Conservation (phyloP, 2,888 invertebrate species). For the Trachelus tabidus region DNA sequence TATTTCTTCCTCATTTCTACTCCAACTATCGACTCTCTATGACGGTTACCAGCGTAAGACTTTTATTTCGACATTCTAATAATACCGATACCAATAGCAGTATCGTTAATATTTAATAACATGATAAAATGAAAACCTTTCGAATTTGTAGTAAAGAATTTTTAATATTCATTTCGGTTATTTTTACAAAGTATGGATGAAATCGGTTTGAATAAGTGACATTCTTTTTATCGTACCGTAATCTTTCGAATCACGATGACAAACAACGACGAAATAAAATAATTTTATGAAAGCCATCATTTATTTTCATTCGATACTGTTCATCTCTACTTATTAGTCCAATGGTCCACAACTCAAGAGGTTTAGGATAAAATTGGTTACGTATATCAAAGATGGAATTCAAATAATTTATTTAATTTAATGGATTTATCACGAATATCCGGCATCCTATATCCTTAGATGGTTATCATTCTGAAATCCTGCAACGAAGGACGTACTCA, state of each 20-base stretch:
- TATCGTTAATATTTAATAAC: background rate
- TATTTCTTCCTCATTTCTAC: background rate
- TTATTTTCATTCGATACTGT: background rate
- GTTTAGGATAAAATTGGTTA: background rate
- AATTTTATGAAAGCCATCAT: background rate
- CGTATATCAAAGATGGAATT: background rate
- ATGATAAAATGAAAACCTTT: background rate
- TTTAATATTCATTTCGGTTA: background rate
- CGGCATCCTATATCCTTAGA: constrained; percentile 28
- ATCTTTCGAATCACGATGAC: background rate
- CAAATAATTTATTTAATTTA: background rate
- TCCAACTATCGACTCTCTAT: background rate
- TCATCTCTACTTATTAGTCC: background rate
- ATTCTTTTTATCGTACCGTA: background rate
- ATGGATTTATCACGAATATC: background rate
- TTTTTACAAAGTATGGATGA: background rate
- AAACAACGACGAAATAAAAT: background rate
- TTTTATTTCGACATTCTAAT: background rate
- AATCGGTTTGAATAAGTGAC: background rate
- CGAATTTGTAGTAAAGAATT: background rate
- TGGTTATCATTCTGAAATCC: constrained; percentile 27
- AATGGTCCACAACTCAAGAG: constrained; percentile 6
- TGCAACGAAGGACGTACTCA: constrained; percentile 16
- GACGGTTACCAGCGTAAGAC: background rate
- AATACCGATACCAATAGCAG: background rate